A percentile compares a stretch with the other conserved stretches of the same genome.
Evolutionary conservation across 2,797 vertebrate genomes (phyloP).

Genomic region (Myotis daubentonii): DNA sequence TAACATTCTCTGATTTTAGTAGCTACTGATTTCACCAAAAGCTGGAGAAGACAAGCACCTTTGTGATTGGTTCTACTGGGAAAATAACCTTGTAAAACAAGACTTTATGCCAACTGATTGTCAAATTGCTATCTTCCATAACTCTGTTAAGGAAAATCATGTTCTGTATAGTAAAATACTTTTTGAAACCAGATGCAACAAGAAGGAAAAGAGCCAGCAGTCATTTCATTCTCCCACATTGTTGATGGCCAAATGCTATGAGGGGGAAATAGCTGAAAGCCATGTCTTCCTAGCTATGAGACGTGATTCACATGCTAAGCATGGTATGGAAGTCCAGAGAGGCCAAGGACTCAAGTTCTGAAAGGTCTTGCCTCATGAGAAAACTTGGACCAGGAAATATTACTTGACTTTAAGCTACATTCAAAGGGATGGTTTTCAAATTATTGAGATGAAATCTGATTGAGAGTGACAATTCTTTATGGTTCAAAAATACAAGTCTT

Average conservation of each 20-base stretch:
- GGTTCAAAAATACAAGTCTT: neutral
- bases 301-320: neutral
- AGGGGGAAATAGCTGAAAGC: neutral
- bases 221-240: neutral
- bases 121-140: conserved; percentile 14
- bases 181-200: neutral
- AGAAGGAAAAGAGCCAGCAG: neutral
- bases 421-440: conserved; percentile 10
- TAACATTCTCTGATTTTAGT: neutral
- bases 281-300: neutral
- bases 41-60: neutral
- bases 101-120: neutral
- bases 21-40: neutral
- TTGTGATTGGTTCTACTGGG: neutral
- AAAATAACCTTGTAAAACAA: conserved; percentile 49
- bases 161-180: neutral
- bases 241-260: neutral
- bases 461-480: neutral
- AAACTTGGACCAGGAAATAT: neutral
- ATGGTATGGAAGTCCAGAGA: neutral
- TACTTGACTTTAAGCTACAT: neutral
- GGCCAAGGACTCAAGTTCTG: neutral
- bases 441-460: neutral
- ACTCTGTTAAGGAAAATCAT: neutral
- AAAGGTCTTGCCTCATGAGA: neutral